phyloP scores from a whole-genome alignment of 2,113 vertebrate species.

The Galemys pyrenaicus region DNA sequence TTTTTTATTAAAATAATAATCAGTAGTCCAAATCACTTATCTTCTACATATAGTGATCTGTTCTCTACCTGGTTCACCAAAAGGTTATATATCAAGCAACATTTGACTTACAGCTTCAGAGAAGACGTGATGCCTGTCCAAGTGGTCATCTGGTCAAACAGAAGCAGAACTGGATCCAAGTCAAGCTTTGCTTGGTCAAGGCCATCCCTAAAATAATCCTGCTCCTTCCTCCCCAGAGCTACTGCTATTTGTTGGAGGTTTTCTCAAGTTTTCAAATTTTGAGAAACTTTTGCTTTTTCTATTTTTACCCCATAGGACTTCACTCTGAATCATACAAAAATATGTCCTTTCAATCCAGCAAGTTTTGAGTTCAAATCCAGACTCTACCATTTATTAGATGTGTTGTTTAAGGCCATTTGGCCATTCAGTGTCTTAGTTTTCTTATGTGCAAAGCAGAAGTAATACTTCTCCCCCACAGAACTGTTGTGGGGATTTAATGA shows the following conservation, averaged over 20 bases:
- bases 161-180: neutral
- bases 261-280: neutral
- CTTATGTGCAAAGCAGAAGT: neutral
- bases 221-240: neutral
- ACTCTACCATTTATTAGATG: neutral
- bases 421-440: neutral
- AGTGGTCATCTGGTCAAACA: neutral
- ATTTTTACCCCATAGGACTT: neutral
- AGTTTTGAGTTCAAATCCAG: neutral
- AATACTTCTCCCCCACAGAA: neutral
- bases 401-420: neutral
- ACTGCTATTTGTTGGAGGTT: neutral
- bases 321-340: neutral
- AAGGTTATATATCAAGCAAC: neutral
- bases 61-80: neutral
- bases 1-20: neutral
- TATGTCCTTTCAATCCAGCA: neutral
- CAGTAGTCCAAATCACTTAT: neutral
- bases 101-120: neutral
- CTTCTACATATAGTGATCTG: conserved; percentile 19
- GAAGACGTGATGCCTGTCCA: neutral
- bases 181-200: neutral
- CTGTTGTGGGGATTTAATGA: neutral
- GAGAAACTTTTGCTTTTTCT: neutral
- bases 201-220: neutral